Base-by-base conservation (phyloP, 2,113 vertebrate species). In the Poeciliopsis prolifica region DNA sequence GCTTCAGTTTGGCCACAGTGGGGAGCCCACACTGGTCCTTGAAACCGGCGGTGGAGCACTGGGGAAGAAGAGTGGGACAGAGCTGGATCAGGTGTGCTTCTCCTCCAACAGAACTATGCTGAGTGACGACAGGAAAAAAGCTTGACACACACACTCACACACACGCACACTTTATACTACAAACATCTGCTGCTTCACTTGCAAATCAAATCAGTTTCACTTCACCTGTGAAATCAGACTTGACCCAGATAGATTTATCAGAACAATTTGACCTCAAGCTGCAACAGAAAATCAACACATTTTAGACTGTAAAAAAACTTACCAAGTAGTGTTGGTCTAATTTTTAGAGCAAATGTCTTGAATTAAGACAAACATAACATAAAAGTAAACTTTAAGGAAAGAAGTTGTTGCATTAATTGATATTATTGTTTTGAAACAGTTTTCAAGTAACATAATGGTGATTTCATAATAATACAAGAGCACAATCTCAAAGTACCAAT, bases 11-110 rank as follows among this genome's bases (percentile, higher is more conserved):
- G 70, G 96, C 95, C 61, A 97, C 97, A 7, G 96, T 95, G 60
- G 97, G 96, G 83, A 99, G 96, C 90, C 98, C 98, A n/a, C 98
- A 99, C 80, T 97, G 95, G 89, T 99, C 98, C 89, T 98, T 99
- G 80, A 99, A 91, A 0, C 95, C 96, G 81, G 97, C 92, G 4
- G 96, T 96, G 35, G 96, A 92, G 1, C 96, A 96, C 98, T 99
- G 89, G 0, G 33, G 64, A 66, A 35, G 61, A 54, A 15, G 28
- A 28, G 17, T 9, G 35, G 61, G 42, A 42, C 11, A 64, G 29
- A n/a, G n/a, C 74, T 35, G 76, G 79, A 85, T 84, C 72, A 65
- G 69, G 85, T 77, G 75, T 48, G 51, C 35, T 26, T 72, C 44
- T 81, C 42, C 58, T 9, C 73, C 75, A 82, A 62, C 31, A 81